Base-by-base conservation (phyloP, 2,113 vertebrate genomes). In the Bufo gargarizans region DNA sequence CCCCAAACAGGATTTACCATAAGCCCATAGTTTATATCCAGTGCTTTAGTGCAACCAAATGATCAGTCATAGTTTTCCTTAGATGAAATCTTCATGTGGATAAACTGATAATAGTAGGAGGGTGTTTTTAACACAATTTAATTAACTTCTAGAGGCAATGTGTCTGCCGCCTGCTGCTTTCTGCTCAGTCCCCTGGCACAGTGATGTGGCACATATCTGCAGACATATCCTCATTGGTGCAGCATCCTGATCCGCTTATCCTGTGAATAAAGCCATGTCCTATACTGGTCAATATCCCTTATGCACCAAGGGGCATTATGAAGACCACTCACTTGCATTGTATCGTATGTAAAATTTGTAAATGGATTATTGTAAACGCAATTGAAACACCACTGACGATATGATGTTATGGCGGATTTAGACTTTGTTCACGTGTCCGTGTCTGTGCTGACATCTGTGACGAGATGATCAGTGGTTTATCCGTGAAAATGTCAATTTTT, bases 51-150 rank as follows among this genome's bases (percentile, higher is more conserved):
- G 9, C 10, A 79, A 6, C 5, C n/a, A 82, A 82, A 22, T 82
- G 61, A 82, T 17, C 59, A 65, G 14, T 65, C 6, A 58, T 12
- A 3, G 13, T 14, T 82, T 49, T 20, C 58, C n/a, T 20, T 43
- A 47, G 16, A 63, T 82, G 9, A 13, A 49, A 82, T 63, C 59
- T 49, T 47, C 33, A n/a, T 65, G n/a, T 63, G 45, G 33, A 82
- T 82, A 82, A 82, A 67, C 59, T 50, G 61, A 50, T 82, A 82
- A 67, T 67, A 82, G 45, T 65, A 65, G 65, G 6, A 50, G 10
- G 22, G 16, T 58, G 56, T 10, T 82, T 77, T 67, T 82, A 59
- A 82, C 80, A 82, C 80, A 47, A 67, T 56, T 56, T 84, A 84
- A 71, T 84, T 84, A 49, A 33, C 82, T 56, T 49, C 69, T 56